Base-by-base conservation (phyloP, 2,113 vertebrate species). In the Catharus bicknelli region DNA sequence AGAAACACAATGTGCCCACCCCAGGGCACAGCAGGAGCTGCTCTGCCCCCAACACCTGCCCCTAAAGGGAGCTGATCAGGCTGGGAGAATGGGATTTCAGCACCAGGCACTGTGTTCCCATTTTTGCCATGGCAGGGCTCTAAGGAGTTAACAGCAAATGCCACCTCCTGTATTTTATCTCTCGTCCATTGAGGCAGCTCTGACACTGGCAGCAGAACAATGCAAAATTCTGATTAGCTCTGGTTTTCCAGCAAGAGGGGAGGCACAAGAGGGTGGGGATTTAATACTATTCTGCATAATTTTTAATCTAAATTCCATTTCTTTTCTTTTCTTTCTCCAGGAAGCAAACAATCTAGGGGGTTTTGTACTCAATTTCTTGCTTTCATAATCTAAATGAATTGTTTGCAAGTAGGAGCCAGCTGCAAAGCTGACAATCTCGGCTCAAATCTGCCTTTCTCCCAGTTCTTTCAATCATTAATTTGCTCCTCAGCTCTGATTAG, bases 351-450 rank as follows among this genome's bases (percentile, higher is more conserved):
- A 95, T 96, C 94, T 80, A 53, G 74, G 92, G 95, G 86, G 85
- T 78, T 96, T 96, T 97, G 91, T 94, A 83, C 94, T 96, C 95
- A 90, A 77, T 94, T 94, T 43, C 90, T 93, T 88, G 94, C 96
- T 97, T 96, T 96, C 95, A 97, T 94, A 88, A 96, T 95, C 92
- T 90, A 96, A 96, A 96, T 95, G 96, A 95, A 96, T 95, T 97
- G 96, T 96, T 97, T 96, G 93, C 95, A 95, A 97, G 96, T 94
- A 91, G 92, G 90, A 95, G 94, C 94, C 96, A 95, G 96, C 96
- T 96, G 96, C 93, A 90, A 88, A 90, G 69, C 80, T 58, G 84
- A 88, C 87, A 93, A 90, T 91, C 93, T 76, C 36, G 0, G 76
- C 80, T 91, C 90, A 81, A 69, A 91, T 88, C 95, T 91, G 94